Percentiles rank a stretch among this genome's conserved stretches.
phyloP scores from a whole-genome alignment of 2,888 invertebrate species.

The Aphodius granarius region DNA sequence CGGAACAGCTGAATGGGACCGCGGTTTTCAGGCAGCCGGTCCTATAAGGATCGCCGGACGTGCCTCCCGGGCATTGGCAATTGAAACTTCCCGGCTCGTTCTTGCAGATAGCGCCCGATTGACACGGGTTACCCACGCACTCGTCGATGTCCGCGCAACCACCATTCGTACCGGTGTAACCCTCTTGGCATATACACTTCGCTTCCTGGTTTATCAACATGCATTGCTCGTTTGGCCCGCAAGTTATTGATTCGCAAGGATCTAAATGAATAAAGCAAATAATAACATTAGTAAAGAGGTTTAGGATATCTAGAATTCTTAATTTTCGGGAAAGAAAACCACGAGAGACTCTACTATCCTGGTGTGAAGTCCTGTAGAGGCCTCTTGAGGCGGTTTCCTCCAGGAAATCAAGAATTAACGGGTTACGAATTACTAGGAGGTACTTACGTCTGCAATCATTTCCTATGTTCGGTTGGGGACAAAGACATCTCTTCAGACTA shows the following conservation, averaged over 20 bases:
- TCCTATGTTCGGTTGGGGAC: constrained; percentile 89
- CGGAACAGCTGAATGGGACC: constrained; percentile 70
- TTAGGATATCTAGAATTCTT: too few species aligned
- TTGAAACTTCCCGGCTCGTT: constrained; percentile 84
- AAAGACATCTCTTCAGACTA: constrained; percentile 74
- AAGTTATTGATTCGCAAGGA: constrained; percentile 85
- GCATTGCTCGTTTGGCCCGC: constrained; percentile 87
- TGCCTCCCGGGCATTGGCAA: constrained; percentile 86
- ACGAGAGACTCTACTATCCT: too few species aligned
- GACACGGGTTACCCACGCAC: constrained; percentile 81
- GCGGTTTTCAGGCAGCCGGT: constrained; percentile 73
- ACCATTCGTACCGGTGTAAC: constrained; percentile 73
- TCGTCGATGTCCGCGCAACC: constrained; percentile 90
- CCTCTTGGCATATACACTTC: constrained; percentile 80
- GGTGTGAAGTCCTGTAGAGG: too few species aligned
- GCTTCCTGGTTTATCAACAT: constrained; percentile 81
- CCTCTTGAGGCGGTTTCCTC: too few species aligned
- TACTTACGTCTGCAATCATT: constrained; percentile 88
- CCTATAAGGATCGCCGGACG: constrained; percentile 77
- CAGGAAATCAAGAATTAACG: too few species aligned
- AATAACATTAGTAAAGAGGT: not conserved
- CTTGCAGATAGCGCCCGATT: constrained; percentile 81
- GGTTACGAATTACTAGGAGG: too few species aligned
- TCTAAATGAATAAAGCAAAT: constrained; percentile 58
- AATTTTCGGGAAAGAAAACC: too few species aligned